Evolutionary conservation across 2,888 invertebrate genomes (phyloP), one percentile per base, ranked within the genome.

Genomic region (Diploptera punctata): DNA sequence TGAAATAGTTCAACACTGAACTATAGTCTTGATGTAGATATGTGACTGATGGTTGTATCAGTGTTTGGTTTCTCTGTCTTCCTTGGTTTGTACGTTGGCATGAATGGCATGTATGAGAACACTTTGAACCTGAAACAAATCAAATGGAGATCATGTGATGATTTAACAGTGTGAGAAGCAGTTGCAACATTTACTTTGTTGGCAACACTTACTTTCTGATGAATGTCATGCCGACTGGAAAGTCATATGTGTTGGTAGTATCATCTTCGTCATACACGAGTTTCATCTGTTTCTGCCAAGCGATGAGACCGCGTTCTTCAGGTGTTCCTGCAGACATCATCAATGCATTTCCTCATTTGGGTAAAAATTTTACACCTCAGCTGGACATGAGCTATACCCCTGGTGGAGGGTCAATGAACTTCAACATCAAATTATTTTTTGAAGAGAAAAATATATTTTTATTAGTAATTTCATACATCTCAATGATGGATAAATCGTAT

Each of bases 251-350:
- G 77, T 84, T 86, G 0, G 83, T 84, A 69, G 80, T 80, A 5
- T 84, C 79, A 4, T 82, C 83, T 0, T 82, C 82, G 2, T 81
- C 73, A n/a, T 73, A 47, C 3, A 78, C 81, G 57, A 91, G 81
- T 0, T 88, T 85, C 90, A 92, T 91, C 82, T 91, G 89, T 57
- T 88, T 87, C 0, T 89, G 87, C 93, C 93, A 94, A 67, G 89
- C 89, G 4, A 86, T 86, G n/a, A 94, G 81, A 0, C 93, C 94
- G 9, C 94, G 86, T 79, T 94, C 94, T 77, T 90, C 89, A 0
- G 84, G 84, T 0, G 91, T 89, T 0, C 93, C 93, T 93, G 71
- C 7, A 5, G 10, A 33, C 33, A 33, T 7, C 5, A 7, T 7
- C 33, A 5, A 33, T 7, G 10, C 33, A 33, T 5, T 33, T n/a